Evolutionary conservation across 1,140 invertebrate species (phyloP), one percentile per base, ranked within the genome.

Genomic region (Drosophila pachea): DNA sequence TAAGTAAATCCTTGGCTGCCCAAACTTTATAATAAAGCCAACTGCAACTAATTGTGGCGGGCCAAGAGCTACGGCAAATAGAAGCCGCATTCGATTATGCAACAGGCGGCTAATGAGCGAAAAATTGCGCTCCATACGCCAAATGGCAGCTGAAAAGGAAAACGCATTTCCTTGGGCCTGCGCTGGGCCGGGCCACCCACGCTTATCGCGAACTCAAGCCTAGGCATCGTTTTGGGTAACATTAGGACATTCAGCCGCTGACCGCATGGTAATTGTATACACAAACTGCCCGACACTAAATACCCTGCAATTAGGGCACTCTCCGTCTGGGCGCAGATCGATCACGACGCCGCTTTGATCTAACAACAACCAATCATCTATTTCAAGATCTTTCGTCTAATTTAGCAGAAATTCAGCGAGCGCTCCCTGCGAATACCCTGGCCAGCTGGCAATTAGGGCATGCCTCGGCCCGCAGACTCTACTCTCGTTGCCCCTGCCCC

Each of bases 261-360:
- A 81, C 76, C 67, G 73, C 70, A 76, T 84, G 81, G 22, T 63
- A 84, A 84, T 84, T 86, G 68, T 71, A 76, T 67, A 79, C 68
- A 68, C 65, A 63, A 63, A 22, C 22, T 22, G 22, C 22, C 22
- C 22, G 22, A 22, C 45, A 53, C 45, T 9, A 54, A 83, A 59
- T 77, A 52, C 60, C 40, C 42, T 35, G 63, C 68, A 78, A 83
- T 78, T 78, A 68, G 48, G 48, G 48, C 12, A 52, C 38, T 64
- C 48, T 12, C 47, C 63, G n/a, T 67, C 72, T 53, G 61, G 50
- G 31, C 47, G 48, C 12, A 76, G 73, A 79, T 84, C 79, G 66
- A 84, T 83, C 81, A 52, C 29, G 45, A 49, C 42, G 67, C 55
- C 50, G 61, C 54, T 61, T 65, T 65, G 52, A 67, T 67, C 61